Percentiles rank a stretch among this genome's conserved stretches.
Evolutionary conservation across 1,140 invertebrate genomes (phyloP).

Genomic region (Caenorhabditis brenneri): DNA sequence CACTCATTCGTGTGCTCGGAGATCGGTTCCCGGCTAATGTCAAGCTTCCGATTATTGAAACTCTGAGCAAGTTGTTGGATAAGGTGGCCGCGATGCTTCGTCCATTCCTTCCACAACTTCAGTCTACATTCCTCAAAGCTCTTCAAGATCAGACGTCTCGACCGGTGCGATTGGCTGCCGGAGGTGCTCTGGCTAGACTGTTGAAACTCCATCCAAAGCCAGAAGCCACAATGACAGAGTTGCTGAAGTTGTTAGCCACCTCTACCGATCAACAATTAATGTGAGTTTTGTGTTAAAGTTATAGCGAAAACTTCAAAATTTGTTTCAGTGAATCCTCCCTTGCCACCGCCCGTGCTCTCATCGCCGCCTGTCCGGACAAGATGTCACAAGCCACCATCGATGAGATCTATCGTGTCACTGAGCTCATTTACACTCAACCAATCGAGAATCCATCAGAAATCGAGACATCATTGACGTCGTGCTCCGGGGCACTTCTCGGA

Average conservation of each 20-base stretch:
- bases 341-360: constrained; percentile 37
- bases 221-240: constrained; percentile 59
- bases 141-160: constrained; percentile 60
- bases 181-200: constrained; percentile 50
- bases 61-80: constrained; percentile 85
- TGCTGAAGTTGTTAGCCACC: constrained; percentile 58
- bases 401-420: constrained; percentile 26
- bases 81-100: constrained; percentile 92
- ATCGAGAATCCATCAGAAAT: constrained; percentile 37
- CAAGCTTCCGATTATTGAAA: constrained; percentile 93
- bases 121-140: constrained; percentile 86
- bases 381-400: constrained; percentile 34
- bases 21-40: constrained; percentile 88
- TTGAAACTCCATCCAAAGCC: constrained; percentile 61
- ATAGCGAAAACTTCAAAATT: too few relatives aligned
- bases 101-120: constrained; percentile 95
- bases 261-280: constrained; percentile 42
- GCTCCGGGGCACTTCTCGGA: constrained; percentile 43
- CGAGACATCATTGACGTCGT: constrained; percentile 23
- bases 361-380: background rate
- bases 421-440: background rate
- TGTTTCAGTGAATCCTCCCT: constrained; percentile 43
- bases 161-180: constrained; percentile 57
- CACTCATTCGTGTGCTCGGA: constrained; percentile 92
- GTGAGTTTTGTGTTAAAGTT: background rate